Evolutionary conservation across 2,113 vertebrate genomes (phyloP), one percentile per base, ranked within the genome.

Genomic region (Chloroceryle aenea): DNA sequence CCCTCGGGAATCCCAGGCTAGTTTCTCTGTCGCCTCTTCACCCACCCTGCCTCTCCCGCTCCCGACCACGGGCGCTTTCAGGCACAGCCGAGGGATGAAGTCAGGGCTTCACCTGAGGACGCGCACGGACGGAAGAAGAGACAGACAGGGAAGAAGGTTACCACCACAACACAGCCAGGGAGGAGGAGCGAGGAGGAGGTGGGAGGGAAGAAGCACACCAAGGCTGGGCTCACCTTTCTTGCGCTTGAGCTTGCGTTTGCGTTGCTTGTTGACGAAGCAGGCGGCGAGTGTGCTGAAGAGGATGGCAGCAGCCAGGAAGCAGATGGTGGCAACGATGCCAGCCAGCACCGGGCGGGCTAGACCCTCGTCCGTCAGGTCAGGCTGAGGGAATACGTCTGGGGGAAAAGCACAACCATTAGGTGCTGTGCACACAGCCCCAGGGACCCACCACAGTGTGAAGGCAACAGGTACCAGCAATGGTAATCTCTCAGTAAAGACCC

Each of bases 211-310:
- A 43, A 56, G 62, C 58, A 42, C 36, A 5, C 16, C 0, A 1
- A 32, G 47, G 32, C 23, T 1, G 7, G 14, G 7, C 98, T 95
- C 91, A 99, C 99, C 99, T 99, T 99, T 99, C 97, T 99, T 99
- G 92, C 99, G 99, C 93, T 99, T 99, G 95, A 99, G 99, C 97
- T 99, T 99, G 95, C 99, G 99, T 67, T 99, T 99, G 92, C 99
- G 99, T 97, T 99, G 99, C 97, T 99, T 99, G 98, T 99, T 76
- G 48, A 45, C 45, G 18, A 45, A 45, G 45, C 63, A 99, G 94
- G 99, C 99, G 7, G 99, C 99, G 56, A 99, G 98, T 23, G 99
- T 99, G 98, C 99, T 99, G 97, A 99, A 99, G 82, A 99, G 98
- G 95, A 99, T 98, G 62, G 99, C 99, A 5, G 99, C 99, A 53